Base-by-base conservation (phyloP, 2,888 invertebrate genomes). In the Melanostoma scalare region DNA sequence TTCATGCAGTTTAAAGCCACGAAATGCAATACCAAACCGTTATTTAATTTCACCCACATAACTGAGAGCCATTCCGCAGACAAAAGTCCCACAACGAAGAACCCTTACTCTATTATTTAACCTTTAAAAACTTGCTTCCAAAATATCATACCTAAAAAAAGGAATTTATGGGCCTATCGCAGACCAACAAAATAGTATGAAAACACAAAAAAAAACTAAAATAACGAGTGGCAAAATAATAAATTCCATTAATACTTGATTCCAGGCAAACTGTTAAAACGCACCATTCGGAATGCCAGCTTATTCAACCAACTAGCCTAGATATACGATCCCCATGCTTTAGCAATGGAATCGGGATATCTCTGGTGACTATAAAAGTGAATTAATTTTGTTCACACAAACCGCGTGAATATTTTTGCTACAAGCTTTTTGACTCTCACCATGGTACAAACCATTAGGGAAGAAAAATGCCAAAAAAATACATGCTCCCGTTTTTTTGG, bases 231-330 rank as follows among this genome's bases (percentile, higher is more conserved):
- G 38, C 8, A 40, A 71, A 60, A 76, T 75, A 75, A 72, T 46
- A 76, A 75, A 81, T 81, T 81, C 75, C 80, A 81, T 72, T 50
- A 76, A 81, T 81, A 67, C 71, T 75, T 72, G 58, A 72, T 75
- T 75, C 36, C 65, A 73, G 61, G 5, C 6, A 50, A 50, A 30
- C 33, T 6, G 31, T 33, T 10, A 31, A 10, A 6, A 30, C n/a
- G 4, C 46, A 2, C 0, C 20, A 20, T 20, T 20, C 33, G 31
- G n/a, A 61, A 35, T 44, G 46, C 9, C 30, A 42, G n/a, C 30
- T 58, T 40, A 58, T 20, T 3, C 4, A 3, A 36, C 20, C 38
- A 55, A 20, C 4, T 36, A 55, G 9, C 36, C 20, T 35, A 9
- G 20, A 61, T 36, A 48, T 35, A 61, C 35, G 10, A 46, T 35